Evolutionary conservation across 2,797 vertebrate genomes (phyloP).

Genomic region (Centropyge bicolor): DNA sequence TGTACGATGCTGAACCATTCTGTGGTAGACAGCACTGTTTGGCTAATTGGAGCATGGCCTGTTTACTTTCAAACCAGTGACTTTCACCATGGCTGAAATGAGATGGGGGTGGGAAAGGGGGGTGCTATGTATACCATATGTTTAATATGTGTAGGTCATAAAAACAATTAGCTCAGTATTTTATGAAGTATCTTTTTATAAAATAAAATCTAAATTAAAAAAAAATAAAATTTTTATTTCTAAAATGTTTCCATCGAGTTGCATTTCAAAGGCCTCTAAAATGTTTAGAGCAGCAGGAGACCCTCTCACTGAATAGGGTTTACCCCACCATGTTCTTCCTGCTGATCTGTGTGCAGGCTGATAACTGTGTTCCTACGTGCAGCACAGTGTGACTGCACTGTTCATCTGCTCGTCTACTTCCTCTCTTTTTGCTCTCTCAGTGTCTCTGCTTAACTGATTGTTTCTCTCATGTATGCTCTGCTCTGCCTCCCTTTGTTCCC

Average conservation of each 20-base stretch:
- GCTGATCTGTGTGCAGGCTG: constrained; percentile 5
- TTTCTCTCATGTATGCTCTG: constrained; percentile 19
- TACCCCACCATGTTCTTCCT: neutral
- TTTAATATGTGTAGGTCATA: constrained; percentile 1
- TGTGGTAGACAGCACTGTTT: constrained; percentile 39
- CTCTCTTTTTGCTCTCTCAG: constrained; percentile 22
- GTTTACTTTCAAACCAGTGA: constrained; percentile 82
- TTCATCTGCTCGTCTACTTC: constrained; percentile 53
- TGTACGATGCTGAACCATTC: constrained; percentile 14
- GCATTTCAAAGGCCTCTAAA: constrained; percentile 9
- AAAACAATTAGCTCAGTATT: constrained; percentile 20
- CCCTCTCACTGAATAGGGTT: neutral
- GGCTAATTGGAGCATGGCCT: constrained; percentile 80
- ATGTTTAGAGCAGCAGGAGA: neutral
- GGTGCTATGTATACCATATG: neutral
- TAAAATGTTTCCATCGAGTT: neutral
- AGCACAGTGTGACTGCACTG: constrained; percentile 29
- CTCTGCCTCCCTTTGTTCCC: neutral
- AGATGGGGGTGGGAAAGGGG: constrained; percentile 41
- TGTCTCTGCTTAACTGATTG: constrained; percentile 33
- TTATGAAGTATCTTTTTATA: neutral
- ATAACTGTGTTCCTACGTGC: constrained; percentile 20
- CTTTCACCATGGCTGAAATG: constrained; percentile 56
- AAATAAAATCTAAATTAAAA: neutral
- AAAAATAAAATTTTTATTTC: neutral